Evolutionary conservation across 2,888 invertebrate species (phyloP), one percentile per base, ranked within the genome.

Genomic region (Pandemis cinnamomeana): DNA sequence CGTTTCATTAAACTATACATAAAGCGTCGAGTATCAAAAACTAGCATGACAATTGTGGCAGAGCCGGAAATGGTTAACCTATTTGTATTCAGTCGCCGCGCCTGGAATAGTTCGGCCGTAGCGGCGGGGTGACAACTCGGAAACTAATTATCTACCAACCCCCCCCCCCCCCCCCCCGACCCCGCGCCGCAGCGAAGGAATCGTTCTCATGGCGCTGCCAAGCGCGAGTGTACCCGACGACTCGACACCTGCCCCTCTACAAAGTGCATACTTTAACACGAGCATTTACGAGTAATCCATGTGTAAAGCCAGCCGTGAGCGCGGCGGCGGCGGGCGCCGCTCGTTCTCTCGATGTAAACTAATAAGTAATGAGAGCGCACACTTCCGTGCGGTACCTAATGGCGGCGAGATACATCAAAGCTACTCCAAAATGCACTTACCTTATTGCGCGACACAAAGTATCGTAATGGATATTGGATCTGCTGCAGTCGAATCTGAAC

Each of bases 381-480:
- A 69, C 42, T 64, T 27, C 60, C 61, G 44, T 44, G 20, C 46
- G 46, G 42, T 55, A 20, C 20, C 20, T 20, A 55, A 58, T 27
- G 58, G 44, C 67, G 15, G 55, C 36, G 27, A 66, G 27, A 53
- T 67, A 41, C 67, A 67, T 51, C 41, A 42, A 36, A 13, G n/a
- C 69, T 55, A 69, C 63, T 61, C 67, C n/a, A 61, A 46, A 61
- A 67, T 68, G 72, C 73, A 69, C 73, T 73, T 62, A 53, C 66
- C 44, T 51, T 64, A 73, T 68, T 48, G 68, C 58, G 41, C 58
- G 5, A 67, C 62, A 70, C 60, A 58, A 67, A 67, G 48, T 61
- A 70, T 42, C 27, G 48, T 73, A 73, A 73, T 72, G 72, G 72
- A 64, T 73, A 69, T 73, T 64, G 62, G 62, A 63, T 67, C 67